Percentiles rank a stretch among this genome's conserved stretches.
phyloP scores from a whole-genome alignment of 2,888 invertebrate species.

The Macaria notata region DNA sequence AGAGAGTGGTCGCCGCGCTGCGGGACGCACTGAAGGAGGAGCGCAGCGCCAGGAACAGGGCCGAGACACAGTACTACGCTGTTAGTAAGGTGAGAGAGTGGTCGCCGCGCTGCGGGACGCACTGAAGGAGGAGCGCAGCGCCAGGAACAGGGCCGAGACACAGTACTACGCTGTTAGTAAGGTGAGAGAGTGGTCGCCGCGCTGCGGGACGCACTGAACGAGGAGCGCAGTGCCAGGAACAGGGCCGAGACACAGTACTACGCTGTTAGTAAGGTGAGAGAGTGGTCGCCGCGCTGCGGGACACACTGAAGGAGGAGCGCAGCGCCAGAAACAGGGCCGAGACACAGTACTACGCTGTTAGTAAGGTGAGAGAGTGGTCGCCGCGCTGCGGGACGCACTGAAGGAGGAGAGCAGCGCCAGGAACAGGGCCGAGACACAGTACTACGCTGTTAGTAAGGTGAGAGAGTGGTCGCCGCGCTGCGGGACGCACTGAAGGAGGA shows the following conservation, averaged over 20 bases:
- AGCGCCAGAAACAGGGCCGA: conserved; percentile 55
- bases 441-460: conserved; percentile 53
- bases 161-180: conserved; percentile 49
- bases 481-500: conserved; percentile 67
- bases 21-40: conserved; percentile 67
- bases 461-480: too few species aligned
- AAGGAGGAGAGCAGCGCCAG: conserved; percentile 59
- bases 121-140: conserved; percentile 58
- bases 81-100: conserved; percentile 50
- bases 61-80: conserved; percentile 49
- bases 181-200: conserved; percentile 50
- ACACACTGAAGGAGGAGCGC: conserved; percentile 64
- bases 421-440: conserved; percentile 54
- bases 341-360: conserved; percentile 42
- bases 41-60: conserved; percentile 50
- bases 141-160: conserved; percentile 54
- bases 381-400: conserved; percentile 62
- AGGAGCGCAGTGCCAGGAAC: conserved; percentile 58
- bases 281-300: conserved; percentile 53
- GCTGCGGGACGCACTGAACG: conserved; percentile 61
- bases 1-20: conserved; percentile 58
- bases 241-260: conserved; percentile 51
- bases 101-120: conserved; percentile 62
- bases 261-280: conserved; percentile 52
- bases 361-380: conserved; percentile 50